Evolutionary conservation across 2,888 invertebrate genomes (phyloP), one percentile per base, ranked within the genome.

Genomic region (Perithous albicinctus): DNA sequence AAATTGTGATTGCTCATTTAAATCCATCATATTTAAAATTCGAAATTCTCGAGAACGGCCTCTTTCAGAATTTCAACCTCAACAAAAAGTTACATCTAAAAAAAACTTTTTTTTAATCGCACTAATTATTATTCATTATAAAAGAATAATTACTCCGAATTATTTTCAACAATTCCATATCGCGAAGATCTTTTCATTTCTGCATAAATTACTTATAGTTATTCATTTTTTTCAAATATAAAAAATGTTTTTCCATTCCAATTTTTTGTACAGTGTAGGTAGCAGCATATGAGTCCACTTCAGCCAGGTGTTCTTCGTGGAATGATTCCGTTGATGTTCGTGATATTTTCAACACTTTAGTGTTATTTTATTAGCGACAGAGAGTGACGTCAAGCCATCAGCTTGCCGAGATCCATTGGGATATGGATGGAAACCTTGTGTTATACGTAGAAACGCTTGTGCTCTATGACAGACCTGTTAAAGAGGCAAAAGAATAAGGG

Each of bases 401-500:
- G 15, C 2, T 56, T 15, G 32, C 32, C 56, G 15, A 56, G 56
- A 56, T 56, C 15, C 56, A 32, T 56, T n/a, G 1, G 29, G 56
- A 56, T 32, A 56, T 29, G 15, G 15, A 18, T n/a, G 7, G 32
- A 35, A 15, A 59, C 29, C 15, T 56, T 15, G 32, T 8, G 59
- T 18, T 15, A 15, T 32, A 26, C 32, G 8, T 0, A 5, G 43
- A 59, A 70, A 70, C 38, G n/a, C 26, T 23, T 41, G 26, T 7
- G 26, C 32, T 18, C 26, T 29, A 26, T 46, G 12, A 38, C 38
- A 79, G 48, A 69, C 67, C 67, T 79, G 79, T 74, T 59, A 32
- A 48, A 56, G 61, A 67, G 38, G 46, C 32, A 70, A 67, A 59
- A 1, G 15, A 29, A 3, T 15, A 2, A 0, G 7, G 32, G 8